Conservation (phyloP, 2,888 invertebrate genomes). For the Orthonevra nobilis region DNA sequence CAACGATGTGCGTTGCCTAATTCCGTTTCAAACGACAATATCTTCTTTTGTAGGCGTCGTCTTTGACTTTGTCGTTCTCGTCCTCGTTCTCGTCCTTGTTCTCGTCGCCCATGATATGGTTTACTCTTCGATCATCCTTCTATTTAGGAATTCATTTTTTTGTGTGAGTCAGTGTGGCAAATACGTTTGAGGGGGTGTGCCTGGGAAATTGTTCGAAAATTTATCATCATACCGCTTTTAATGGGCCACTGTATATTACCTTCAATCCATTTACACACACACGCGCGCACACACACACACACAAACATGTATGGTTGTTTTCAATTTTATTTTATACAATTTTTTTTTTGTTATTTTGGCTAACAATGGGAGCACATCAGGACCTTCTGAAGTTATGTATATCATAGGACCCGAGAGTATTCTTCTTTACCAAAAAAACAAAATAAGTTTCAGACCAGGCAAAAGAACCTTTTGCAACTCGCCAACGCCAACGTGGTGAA, state of each 20-base stretch:
- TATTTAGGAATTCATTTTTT: constrained; percentile 6
- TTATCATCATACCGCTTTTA: constrained; percentile 45
- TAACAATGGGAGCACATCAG: constrained; percentile 14
- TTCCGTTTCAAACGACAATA: constrained; percentile 29
- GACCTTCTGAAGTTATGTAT: neutral
- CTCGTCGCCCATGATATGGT: neutral
- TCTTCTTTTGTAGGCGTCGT: constrained; percentile 22
- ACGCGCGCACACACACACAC: constrained; percentile 3
- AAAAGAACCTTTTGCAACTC: constrained; percentile 14
- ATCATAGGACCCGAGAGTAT: constrained; percentile 16
- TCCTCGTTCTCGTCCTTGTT: neutral
- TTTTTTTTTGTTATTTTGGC: constrained; percentile 4
- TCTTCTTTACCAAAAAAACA: neutral
- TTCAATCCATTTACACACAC: constrained; percentile 35
- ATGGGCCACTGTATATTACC: constrained; percentile 45
- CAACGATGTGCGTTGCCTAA: constrained; percentile 2
- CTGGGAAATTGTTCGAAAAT: constrained; percentile 43
- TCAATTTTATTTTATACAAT: neutral
- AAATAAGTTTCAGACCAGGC: constrained; percentile 36
- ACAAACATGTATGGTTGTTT: neutral
- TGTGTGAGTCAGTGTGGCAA: neutral
- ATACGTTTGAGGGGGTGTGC: constrained; percentile 21
- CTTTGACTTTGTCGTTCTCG: neutral
- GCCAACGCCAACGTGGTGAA: neutral
- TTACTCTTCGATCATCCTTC: constrained; percentile 7